These are phyloP conservation scores for Drosophila pseudotalamancana DNA, from an alignment of 2,888 invertebrate genomes.

Conservation along the genomic window DNA sequence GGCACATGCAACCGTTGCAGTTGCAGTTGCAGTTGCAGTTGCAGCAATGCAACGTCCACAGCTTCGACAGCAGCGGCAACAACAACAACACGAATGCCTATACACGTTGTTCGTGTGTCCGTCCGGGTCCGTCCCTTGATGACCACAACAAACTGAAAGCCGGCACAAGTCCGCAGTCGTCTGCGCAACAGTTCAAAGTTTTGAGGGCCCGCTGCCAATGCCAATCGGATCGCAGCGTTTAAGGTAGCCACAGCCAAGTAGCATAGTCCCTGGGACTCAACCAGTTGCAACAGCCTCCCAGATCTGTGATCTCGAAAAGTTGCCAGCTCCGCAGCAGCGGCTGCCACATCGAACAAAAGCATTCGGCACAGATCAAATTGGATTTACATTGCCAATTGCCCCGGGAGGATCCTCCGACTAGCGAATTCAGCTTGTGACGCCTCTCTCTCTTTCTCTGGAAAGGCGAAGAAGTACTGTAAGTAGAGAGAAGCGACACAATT, in stretches of 20 bases:
- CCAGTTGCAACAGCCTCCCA: slow-evolving; percentile 38
- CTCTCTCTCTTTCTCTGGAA: slow-evolving; percentile 1
- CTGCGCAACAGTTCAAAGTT: slow-evolving; percentile 79
- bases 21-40: slow-evolving; percentile 43
- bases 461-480: not conserved
- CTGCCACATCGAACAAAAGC: slow-evolving; percentile 72
- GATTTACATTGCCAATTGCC: slow-evolving; percentile 66
- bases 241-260: slow-evolving; percentile 58
- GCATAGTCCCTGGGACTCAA: slow-evolving; percentile 18
- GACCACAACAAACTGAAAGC: slow-evolving; percentile 79
- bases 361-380: slow-evolving; percentile 80
- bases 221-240: slow-evolving; percentile 64
- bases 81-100: slow-evolving; percentile 56
- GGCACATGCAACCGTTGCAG: slow-evolving; percentile 49
- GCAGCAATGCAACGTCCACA: slow-evolving; percentile 22
- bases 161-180: slow-evolving; percentile 83
- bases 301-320: slow-evolving; percentile 61
- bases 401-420: slow-evolving; percentile 22
- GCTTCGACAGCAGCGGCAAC: slow-evolving; percentile 14
- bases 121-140: slow-evolving; percentile 62
- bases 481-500: not conserved
- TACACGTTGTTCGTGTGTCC: slow-evolving; percentile 39
- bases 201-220: slow-evolving; percentile 78
- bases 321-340: slow-evolving; percentile 57
- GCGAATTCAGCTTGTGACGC: slow-evolving; percentile 28